phyloP scores from a whole-genome alignment of 2,113 vertebrate species.

The Amia ocellicauda region DNA sequence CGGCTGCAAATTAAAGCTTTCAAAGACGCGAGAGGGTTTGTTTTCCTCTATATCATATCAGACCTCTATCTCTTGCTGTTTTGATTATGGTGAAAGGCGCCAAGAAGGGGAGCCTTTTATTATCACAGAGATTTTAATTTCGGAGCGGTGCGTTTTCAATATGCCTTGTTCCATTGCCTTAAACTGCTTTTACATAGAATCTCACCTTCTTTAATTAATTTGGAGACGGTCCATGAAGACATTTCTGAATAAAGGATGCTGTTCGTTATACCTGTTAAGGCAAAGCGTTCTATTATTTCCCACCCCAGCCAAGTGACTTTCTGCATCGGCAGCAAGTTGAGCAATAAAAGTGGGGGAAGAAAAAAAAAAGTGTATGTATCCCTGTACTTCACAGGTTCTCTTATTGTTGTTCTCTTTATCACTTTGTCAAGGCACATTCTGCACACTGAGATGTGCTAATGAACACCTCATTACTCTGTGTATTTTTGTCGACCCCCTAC shows the following conservation, averaged over 20 bases:
- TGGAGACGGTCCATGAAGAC: conserved; percentile 54
- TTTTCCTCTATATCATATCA: no score
- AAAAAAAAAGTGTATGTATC: no score
- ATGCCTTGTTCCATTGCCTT: conserved; percentile 22
- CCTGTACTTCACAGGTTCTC: conserved; percentile 35
- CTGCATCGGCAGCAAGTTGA: conserved; percentile 57
- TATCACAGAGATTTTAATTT: no score
- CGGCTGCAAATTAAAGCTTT: no score
- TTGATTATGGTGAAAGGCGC: no score
- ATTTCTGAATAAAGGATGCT: conserved; percentile 27
- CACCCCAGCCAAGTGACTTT: no score
- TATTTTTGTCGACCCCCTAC: conserved; percentile 29
- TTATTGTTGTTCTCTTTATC: conserved; percentile 44
- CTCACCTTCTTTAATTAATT: conserved; percentile 59
- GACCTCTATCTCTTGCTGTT: no score
- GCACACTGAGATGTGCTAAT: conserved; percentile 38
- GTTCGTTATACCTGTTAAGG: no score
- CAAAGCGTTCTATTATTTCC: no score
- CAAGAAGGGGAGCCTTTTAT: no score
- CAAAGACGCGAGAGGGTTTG: no score
- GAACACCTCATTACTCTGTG: conserved; percentile 37
- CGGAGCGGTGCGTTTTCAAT: no score
- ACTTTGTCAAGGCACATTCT: conserved; percentile 31
- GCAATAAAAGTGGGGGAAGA: conserved; percentile 60
- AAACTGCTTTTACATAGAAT: conserved; percentile 41